Base-by-base conservation (phyloP, 2,113 vertebrate genomes). In the Stigmatopora argus region DNA sequence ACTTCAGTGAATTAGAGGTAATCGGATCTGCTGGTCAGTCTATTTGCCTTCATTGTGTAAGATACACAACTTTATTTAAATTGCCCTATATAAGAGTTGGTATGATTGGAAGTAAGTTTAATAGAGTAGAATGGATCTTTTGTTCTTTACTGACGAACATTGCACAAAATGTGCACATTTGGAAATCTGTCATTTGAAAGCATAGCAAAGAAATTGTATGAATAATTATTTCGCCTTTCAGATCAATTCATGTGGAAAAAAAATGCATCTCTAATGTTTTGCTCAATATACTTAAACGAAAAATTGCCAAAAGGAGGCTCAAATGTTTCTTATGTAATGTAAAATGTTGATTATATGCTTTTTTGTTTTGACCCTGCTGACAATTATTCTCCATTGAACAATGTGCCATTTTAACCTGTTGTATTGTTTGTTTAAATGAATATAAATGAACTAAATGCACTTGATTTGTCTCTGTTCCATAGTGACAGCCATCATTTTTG, bases 1-100 rank as follows among this genome's bases (percentile, higher is more conserved):
- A 71, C 62, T n/a, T 41, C 60, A 59, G 77, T 61, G 61, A 45
- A 83, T 79, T 68, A 74, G 81, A 84, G 84, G 85, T 88, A 85
- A 84, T 79, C 87, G 83, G 87, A 89, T 70, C 88, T 91, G 89
- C 89, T 83, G 89, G 90, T 74, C 89, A 89, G 85, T 88, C 85
- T 85, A 70, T 78, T 66, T 87, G 89, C 85, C 85, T 82, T 67
- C 55, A 70, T 69, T 70, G 64, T 89, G 78, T 83, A 77, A 73
- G 77, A 71, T 75, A 67, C 62, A 77, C 76, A 61, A 51, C 21
- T 67, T 58, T 64, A 68, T 79, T 70, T 31, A 62, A 75, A 81
- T 65, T 64, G 21, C 57, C 64, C 66, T 57, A 26, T 77, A 73
- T 79, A 69, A 12, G 66, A 68, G 66, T 58, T 71, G 6, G 67